Evolutionary conservation across 2,113 vertebrate species (phyloP).

Genomic region (Tauraco erythrolophus): DNA sequence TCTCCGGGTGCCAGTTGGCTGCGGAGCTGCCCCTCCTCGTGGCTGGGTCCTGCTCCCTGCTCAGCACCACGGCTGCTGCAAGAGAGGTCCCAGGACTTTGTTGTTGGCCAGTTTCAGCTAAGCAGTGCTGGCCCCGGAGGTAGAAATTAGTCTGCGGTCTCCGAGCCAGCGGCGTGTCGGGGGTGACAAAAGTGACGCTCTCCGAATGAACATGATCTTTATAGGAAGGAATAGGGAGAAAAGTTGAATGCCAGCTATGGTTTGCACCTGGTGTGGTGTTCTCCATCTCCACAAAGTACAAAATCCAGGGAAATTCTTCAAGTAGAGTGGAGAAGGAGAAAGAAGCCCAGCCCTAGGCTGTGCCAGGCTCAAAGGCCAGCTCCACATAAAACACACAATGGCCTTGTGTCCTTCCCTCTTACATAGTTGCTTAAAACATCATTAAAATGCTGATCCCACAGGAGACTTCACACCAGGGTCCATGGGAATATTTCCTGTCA

Average conservation of each 20-base stretch:
- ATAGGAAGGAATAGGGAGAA: neutral
- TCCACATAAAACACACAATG: conserved; percentile 6
- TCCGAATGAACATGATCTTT: neutral
- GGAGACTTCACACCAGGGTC: conserved; percentile 10
- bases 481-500: conserved; percentile 45
- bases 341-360: neutral
- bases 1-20: neutral
- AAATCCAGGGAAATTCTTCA: neutral
- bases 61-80: neutral
- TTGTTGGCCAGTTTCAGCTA: neutral
- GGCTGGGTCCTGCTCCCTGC: neutral
- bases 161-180: accelerated
- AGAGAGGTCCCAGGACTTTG: neutral
- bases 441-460: conserved; percentile 29
- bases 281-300: neutral
- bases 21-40: neutral
- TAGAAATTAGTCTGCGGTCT: neutral
- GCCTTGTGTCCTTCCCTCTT: conserved; percentile 10
- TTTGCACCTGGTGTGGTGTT: neutral
- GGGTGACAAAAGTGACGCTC: neutral
- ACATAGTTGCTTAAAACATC: neutral
- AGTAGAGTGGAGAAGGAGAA: neutral
- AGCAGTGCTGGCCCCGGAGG: neutral
- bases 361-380: neutral
- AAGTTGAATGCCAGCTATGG: neutral